A percentile compares a stretch with the other conserved stretches of the same genome.
These are phyloP conservation scores for Danio albolineatus DNA, from an alignment of 2,797 vertebrate species.

Conservation along the genomic window DNA sequence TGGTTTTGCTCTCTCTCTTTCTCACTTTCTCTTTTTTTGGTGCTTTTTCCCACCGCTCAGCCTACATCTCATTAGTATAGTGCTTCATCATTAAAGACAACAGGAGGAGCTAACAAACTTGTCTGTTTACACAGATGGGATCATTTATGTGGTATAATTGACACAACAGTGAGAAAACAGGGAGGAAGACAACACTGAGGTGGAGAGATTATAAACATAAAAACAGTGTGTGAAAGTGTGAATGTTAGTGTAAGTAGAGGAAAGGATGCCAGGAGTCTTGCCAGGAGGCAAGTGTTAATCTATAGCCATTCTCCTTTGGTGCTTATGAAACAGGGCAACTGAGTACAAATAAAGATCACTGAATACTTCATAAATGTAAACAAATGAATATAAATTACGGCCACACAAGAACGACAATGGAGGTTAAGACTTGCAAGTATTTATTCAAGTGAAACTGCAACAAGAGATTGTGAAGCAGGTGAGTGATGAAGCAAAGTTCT, in stretches of 20 bases:
- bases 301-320: neutral
- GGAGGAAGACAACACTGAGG: slow-evolving; percentile 57
- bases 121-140: slow-evolving; percentile 76
- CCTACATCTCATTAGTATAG: slow-evolving; percentile 39
- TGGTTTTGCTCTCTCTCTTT: slow-evolving; percentile 51
- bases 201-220: slow-evolving; percentile 63
- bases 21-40: slow-evolving; percentile 27
- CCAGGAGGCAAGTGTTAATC: neutral
- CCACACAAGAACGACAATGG: too few relatives aligned
- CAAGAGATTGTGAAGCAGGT: too few relatives aligned
- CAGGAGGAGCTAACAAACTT: slow-evolving; percentile 44
- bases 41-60: slow-evolving; percentile 14
- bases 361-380: neutral
- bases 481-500: too few relatives aligned
- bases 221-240: slow-evolving; percentile 33
- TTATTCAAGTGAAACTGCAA: too few relatives aligned
- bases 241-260: slow-evolving; percentile 16
- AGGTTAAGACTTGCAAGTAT: too few relatives aligned
- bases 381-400: too few relatives aligned
- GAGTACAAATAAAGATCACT: neutral
- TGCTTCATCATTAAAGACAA: slow-evolving; percentile 36
- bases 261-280: slow-evolving; percentile 7
- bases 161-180: slow-evolving; percentile 62
- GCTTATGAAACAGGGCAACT: neutral
- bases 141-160: slow-evolving; percentile 54